Evolutionary conservation across 2,797 vertebrate species (phyloP), one percentile per base, ranked within the genome.

Genomic region (Melanogrammus aeglefinus): DNA sequence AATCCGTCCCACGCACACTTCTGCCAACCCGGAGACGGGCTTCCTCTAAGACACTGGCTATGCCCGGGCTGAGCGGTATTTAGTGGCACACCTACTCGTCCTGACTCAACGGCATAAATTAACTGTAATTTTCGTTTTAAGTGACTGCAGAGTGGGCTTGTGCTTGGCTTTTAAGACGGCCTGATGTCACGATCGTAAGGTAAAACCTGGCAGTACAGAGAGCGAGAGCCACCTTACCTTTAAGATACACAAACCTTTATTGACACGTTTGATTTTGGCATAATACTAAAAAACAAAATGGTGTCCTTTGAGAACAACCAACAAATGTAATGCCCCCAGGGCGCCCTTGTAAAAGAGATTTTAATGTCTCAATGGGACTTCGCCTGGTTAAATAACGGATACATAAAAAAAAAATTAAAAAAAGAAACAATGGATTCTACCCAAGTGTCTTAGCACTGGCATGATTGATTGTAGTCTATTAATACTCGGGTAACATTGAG

Each of bases 1-100:
- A 89, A 93, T 90, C 90, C 91, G 85, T 89, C 90, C 92, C 86
- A 91, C 89, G 75, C 80, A 21, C 74, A 81, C 78, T 83, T 86
- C 80, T 81, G 88, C 85, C 86, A 87, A 86, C 84, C 86, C 86
- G 74, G 78, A 91, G 88, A 90, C 31, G n/a, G 71, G 84, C 82
- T 86, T 76, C 84, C 77, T 80, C 76, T 78, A 35, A 83, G 81
- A 87, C 80, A 85, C 79, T 75, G 82, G 86, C 86, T 89, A 27
- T 79, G 76, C 83, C 82, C 78, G 72, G 76, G 81, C 86, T 76
- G 66, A 79, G 82, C 81, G 85, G 90, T 87, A 84, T 87, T 81
- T 80, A 86, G 81, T 86, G 76, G 75, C 79, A 84, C 83, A 24
- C 88, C 88, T 87, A 89, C 86, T 86, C 78, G 18, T 44, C 29